Conservation (phyloP, 2,797 vertebrate species). For the Oryzias dopingdopingensis region DNA sequence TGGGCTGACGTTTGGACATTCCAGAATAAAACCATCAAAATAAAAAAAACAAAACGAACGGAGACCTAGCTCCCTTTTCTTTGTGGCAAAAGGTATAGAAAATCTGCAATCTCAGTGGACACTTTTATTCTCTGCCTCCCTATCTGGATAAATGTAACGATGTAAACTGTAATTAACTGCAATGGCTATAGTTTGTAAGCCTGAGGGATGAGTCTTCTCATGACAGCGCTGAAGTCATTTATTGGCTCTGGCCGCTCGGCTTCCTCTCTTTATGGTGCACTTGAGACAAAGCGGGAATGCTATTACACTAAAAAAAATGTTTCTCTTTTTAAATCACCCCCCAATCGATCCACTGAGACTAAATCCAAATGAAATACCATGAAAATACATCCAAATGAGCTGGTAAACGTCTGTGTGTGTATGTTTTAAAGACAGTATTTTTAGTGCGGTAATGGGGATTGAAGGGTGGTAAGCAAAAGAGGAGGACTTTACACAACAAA, state of each 20-base stretch:
- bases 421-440: conserved; percentile 47
- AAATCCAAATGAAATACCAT: conserved; percentile 71
- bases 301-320: conserved; percentile 59
- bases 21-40: conserved; percentile 44
- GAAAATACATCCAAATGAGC: conserved; percentile 70
- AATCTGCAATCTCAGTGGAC: conserved; percentile 51
- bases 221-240: conserved; percentile 63
- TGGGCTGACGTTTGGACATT: conserved; percentile 28
- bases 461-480: background rate
- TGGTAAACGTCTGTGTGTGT: conserved; percentile 38
- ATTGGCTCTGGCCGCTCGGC: conserved; percentile 56
- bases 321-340: conserved; percentile 41
- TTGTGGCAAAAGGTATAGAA: conserved; percentile 37
- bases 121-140: conserved; percentile 66
- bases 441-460: conserved; percentile 49
- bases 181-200: conserved; percentile 70
- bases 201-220: conserved; percentile 64
- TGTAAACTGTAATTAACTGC: conserved; percentile 77
- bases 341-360: conserved; percentile 54
- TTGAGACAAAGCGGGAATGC: conserved; percentile 67
- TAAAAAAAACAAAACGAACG: conserved; percentile 22
- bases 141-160: conserved; percentile 75
- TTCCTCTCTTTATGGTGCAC: conserved; percentile 65
- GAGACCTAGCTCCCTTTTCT: conserved; percentile 3
- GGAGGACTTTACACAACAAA: conserved; percentile 54